Conservation (phyloP, 2,113 vertebrate genomes). For the Pedetes capensis region DNA sequence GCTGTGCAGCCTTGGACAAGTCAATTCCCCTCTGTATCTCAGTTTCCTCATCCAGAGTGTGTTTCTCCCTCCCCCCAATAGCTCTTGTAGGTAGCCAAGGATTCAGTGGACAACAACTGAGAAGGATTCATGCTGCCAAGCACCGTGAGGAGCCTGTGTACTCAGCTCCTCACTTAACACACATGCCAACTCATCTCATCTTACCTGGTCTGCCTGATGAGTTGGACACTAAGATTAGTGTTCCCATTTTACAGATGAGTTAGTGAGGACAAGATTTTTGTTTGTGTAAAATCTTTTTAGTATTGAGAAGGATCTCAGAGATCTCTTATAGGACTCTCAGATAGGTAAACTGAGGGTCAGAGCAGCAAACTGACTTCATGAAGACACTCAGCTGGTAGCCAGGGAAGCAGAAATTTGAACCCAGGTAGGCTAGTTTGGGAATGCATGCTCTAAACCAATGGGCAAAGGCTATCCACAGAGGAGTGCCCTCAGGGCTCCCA, state of each 20-base stretch:
- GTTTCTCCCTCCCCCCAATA: not conserved
- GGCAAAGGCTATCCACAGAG: not conserved
- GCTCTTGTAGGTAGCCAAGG: not conserved
- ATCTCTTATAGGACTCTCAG: not conserved
- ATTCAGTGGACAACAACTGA: not conserved
- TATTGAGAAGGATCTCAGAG: not conserved
- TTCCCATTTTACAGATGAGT: not conserved
- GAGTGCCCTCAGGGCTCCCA: not conserved
- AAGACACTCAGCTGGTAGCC: not conserved
- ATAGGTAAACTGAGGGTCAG: not conserved
- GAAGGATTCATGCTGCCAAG: not conserved
- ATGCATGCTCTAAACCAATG: no score
- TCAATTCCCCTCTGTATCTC: not conserved
- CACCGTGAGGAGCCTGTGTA: not conserved
- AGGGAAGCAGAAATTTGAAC: not conserved
- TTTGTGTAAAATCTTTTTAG: not conserved
- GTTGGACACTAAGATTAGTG: not conserved
- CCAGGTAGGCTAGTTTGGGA: not conserved
- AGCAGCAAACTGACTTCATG: not conserved
- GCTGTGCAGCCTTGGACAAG: not conserved
- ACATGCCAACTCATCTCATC: not conserved
- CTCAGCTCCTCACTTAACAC: not conserved
- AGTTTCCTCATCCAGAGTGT: not conserved
- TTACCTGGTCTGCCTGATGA: not conserved
- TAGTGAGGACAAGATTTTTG: not conserved